Evolutionary conservation across 1,140 invertebrate genomes (phyloP).

Genomic region (Drosophila sucinea): DNA sequence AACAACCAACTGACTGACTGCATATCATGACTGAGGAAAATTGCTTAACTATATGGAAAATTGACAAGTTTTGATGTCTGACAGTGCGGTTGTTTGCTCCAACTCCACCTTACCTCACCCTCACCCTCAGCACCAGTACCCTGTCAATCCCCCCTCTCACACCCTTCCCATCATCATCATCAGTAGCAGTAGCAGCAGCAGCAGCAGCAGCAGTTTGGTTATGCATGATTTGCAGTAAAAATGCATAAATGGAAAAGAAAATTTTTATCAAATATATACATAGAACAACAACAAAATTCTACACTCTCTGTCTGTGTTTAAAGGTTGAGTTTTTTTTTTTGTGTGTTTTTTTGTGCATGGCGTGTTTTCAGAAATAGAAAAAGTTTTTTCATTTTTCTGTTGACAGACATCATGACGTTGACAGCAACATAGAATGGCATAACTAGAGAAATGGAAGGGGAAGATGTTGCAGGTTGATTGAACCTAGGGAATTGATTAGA

Average conservation of each 20-base stretch:
- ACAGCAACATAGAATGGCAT: slow-evolving; percentile 1
- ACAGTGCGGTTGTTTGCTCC: slow-evolving; percentile 62
- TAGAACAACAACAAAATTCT: neutral
- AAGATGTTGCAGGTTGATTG: slow-evolving; percentile 41
- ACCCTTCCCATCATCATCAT: neutral
- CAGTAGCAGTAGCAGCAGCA: no score
- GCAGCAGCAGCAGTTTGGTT: slow-evolving; percentile 4
- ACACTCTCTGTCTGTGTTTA: neutral
- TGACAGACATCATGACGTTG: slow-evolving; percentile 26
- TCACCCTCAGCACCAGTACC: neutral
- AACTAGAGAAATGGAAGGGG: neutral
- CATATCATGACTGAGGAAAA: slow-evolving; percentile 65
- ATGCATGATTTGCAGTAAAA: slow-evolving; percentile 61
- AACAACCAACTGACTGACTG: slow-evolving; percentile 10
- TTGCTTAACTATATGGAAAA: slow-evolving; percentile 81
- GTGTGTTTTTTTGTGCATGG: slow-evolving; percentile 45
- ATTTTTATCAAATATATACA: slow-evolving; percentile 54
- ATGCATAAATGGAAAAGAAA: slow-evolving; percentile 58
- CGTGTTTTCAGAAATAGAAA: slow-evolving; percentile 74
- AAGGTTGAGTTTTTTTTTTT: slow-evolving; percentile 31
- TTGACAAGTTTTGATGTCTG: slow-evolving; percentile 76
- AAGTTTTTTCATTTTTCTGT: slow-evolving; percentile 53
- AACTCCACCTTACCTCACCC: neutral
- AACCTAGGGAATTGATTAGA: slow-evolving; percentile 68
- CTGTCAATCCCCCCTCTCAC: slow-evolving; percentile 55